Conservation (phyloP, 2,113 vertebrate genomes). For the Dromas ardeola region DNA sequence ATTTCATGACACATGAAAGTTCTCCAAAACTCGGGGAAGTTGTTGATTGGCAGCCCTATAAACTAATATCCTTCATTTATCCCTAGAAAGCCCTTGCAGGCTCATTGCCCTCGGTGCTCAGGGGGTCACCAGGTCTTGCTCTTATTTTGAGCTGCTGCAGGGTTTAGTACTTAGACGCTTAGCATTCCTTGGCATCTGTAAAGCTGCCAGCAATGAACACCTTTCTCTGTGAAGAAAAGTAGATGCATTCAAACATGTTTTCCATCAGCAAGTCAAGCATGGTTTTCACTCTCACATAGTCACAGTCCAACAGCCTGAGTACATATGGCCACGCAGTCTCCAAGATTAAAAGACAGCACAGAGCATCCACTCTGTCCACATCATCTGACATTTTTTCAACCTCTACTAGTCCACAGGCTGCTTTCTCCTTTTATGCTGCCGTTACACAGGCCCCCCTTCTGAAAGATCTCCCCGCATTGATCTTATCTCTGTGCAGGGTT, state of each 20-base stretch:
- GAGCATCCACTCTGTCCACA: background rate
- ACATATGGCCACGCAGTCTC: background rate
- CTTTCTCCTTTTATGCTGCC: background rate
- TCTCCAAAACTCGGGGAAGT: background rate
- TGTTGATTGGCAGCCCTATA: background rate
- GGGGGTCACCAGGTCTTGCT: background rate
- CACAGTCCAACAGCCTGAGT: background rate
- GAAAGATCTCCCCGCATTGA: background rate
- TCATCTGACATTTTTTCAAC: background rate
- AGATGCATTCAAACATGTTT: background rate
- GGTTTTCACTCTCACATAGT: background rate
- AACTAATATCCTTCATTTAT: background rate
- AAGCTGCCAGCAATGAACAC: background rate
- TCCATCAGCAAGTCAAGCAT: background rate
- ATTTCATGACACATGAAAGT: background rate
- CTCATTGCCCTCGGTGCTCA: background rate
- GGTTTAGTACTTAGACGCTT: background rate
- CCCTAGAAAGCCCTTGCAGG: background rate
- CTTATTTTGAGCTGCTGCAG: background rate
- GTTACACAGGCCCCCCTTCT: background rate
- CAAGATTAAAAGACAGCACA: background rate
- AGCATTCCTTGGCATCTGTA: background rate
- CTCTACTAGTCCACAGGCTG: background rate
- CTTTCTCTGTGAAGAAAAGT: background rate
- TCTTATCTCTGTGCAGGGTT: background rate